Conservation (phyloP, 2,113 vertebrate species). For the Oenanthe melanoleuca region DNA sequence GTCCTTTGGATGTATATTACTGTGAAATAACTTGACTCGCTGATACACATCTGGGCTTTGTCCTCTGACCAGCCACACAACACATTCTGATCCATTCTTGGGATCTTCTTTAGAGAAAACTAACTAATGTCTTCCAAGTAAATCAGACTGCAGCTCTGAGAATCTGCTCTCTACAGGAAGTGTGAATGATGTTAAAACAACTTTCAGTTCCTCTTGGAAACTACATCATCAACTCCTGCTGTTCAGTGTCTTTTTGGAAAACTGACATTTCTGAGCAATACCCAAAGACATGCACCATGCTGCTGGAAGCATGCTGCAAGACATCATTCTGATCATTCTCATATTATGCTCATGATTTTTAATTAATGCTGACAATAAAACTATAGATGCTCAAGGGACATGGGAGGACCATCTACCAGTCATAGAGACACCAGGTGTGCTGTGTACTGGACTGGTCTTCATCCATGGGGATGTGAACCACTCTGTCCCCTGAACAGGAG, state of each 20-base stretch:
- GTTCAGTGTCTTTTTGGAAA: background rate
- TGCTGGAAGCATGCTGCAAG: background rate
- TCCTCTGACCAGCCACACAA: background rate
- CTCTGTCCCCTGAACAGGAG: background rate
- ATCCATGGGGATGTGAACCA: background rate
- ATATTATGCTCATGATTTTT: background rate
- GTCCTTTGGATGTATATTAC: background rate
- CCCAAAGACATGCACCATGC: background rate
- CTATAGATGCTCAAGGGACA: background rate
- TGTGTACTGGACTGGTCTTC: background rate
- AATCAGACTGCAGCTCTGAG: background rate
- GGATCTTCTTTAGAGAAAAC: background rate
- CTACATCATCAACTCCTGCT: background rate
- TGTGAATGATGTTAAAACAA: background rate
- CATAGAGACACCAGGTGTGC: background rate
- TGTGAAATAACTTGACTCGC: background rate
- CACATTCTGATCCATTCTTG: background rate
- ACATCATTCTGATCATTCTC: background rate
- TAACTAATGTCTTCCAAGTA: background rate
- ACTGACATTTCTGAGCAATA: background rate
- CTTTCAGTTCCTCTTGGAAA: background rate
- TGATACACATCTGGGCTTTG: fast-evolving
- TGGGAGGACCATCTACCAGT: background rate
- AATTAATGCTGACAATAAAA: background rate
- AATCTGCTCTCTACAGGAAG: background rate